A percentile compares a stretch with the other conserved stretches of the same genome.
These are phyloP conservation scores for Chrysolina oricalcia DNA, from an alignment of 2,888 invertebrate genomes.

Conservation along the genomic window DNA sequence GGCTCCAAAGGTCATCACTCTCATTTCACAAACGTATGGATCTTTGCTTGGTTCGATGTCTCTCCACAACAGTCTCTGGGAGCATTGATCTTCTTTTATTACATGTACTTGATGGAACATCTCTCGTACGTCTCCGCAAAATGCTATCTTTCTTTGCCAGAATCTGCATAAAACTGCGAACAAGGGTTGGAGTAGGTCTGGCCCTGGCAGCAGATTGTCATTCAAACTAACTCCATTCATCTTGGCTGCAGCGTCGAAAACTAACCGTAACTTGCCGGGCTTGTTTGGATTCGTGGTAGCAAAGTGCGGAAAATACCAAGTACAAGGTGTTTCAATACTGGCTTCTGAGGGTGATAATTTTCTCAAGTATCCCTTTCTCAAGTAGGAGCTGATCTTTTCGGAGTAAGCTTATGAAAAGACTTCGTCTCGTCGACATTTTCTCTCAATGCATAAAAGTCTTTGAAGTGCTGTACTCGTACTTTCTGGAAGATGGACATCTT, in stretches of 20 bases:
- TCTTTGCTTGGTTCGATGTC: background rate
- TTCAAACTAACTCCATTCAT: background rate
- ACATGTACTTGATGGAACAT: background rate
- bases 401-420: background rate
- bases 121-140: background rate
- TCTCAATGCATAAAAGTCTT: conserved; percentile 4
- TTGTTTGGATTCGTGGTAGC: background rate
- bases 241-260: background rate
- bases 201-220: background rate
- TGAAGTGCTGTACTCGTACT: conserved; percentile 1
- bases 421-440: conserved; percentile 6
- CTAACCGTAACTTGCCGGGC: background rate
- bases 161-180: background rate
- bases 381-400: background rate
- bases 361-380: no score
- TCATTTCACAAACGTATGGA: background rate
- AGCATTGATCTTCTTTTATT: background rate
- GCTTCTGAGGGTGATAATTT: background rate
- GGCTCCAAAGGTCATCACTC: background rate
- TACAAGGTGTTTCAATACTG: background rate
- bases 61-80: conserved; percentile 18
- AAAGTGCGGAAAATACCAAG: conserved; percentile 9
- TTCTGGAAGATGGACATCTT: conserved; percentile 1
- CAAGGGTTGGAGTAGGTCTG: background rate
- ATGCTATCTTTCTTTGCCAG: background rate